Base-by-base conservation (phyloP, 2,113 vertebrate species). In the Clinocottus analis region DNA sequence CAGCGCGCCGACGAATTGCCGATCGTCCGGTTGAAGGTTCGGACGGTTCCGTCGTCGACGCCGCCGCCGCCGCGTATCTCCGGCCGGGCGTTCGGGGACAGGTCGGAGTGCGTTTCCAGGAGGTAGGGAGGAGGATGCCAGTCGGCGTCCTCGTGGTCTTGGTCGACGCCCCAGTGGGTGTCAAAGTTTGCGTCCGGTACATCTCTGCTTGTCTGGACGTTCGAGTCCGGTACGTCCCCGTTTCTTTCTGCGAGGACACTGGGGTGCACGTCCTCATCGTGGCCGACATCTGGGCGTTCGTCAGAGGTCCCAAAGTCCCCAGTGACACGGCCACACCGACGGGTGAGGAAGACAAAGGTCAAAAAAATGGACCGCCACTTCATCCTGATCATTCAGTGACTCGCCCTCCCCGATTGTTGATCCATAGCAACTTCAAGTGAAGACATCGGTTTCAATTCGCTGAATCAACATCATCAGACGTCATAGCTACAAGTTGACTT, bases 141-240 rank as follows among this genome's bases (percentile, higher is more conserved):
- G 63, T 91, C 88, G 9, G 85, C 87, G 2, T 90, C 87, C 64
- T 79, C 83, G 14, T 87, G 80, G 61, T 81, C 86, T 27, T 55
- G 45, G 71, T 72, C 45, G 5, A 63, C 8, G 1, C 80, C 82
- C 79, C 79, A 77, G 58, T 82, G 70, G 12, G 55, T 72, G 12
- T 82, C 81, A 39, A 3, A 31, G 13, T 70, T 41, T 12, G 62
- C 53, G 51, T 83, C 70, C 6, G 69, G 37, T 25, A 27, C 43
- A 0, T 81, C 13, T 55, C 61, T 39, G 45, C 7, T 37, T 12
- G 72, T 49, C 16, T 74, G 75, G 37, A 19, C 14, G 11, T 65
- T 37, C 25, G n/a, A 0, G 2, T 51, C 65, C 7, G n/a, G 21
- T 0, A 25, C 41, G 1, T 86, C 64, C 1, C 47, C 1, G 0